phyloP scores from a whole-genome alignment of 2,888 invertebrate species.

The Stenchaetothrips biformis region DNA sequence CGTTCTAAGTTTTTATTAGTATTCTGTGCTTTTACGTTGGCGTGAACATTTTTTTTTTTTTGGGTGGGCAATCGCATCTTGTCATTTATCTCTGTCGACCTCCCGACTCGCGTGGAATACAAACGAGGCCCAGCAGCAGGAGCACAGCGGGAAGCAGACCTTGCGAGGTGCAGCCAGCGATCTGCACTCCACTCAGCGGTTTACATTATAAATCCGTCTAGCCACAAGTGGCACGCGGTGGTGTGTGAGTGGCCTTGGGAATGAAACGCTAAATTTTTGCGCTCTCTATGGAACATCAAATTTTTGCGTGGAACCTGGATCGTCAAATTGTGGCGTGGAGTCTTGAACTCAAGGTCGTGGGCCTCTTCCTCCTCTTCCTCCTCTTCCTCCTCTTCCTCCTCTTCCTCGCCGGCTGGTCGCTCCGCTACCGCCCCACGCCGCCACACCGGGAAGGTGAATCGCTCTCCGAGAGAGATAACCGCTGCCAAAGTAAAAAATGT shows the following conservation, averaged over 20 bases:
- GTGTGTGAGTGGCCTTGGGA: no score
- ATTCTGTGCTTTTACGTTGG: no score
- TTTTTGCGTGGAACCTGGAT: no score
- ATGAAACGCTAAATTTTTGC: no score
- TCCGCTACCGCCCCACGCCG: background rate
- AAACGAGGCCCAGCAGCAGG: background rate
- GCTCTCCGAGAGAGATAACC: slow-evolving; percentile 11
- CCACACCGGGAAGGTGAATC: background rate
- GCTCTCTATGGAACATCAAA: no score
- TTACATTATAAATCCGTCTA: no score
- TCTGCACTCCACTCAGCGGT: no score
- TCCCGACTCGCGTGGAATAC: background rate
- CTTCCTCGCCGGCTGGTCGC: background rate
- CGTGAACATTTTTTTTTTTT: no score
- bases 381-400: background rate
- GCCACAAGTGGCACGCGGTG: no score
- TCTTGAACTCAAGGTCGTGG: background rate
- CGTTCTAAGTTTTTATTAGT: no score
- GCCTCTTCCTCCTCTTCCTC: background rate
- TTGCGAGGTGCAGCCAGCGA: no score
- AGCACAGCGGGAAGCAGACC: background rate
- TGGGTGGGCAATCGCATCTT: background rate
- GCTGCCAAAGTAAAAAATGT: slow-evolving; percentile 19
- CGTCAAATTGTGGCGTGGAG: no score
- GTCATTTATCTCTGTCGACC: slow-evolving; percentile 21